Conservation (phyloP, 2,888 invertebrate genomes). For the Diploptera punctata region DNA sequence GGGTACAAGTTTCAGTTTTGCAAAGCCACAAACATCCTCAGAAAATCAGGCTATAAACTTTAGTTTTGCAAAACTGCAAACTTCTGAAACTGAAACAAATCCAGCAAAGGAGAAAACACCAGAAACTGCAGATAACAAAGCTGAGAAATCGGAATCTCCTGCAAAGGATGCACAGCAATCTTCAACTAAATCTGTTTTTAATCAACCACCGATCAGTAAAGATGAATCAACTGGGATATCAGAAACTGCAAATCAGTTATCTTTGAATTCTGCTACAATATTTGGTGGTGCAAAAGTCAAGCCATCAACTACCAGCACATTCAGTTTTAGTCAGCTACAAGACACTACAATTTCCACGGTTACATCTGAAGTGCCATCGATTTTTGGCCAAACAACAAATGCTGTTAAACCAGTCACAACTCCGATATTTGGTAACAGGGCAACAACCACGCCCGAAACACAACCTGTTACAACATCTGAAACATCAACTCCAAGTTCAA, state of each 20-base stretch:
- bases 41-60: too few species aligned
- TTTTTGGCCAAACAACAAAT: background rate
- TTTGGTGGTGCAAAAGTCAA: constrained; percentile 12
- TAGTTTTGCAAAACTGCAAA: too few species aligned
- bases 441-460: constrained; percentile 42
- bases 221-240: constrained; percentile 43
- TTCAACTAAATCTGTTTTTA: too few species aligned
- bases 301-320: constrained; percentile 8
- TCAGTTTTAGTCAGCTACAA: background rate
- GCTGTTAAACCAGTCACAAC: background rate
- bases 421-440: constrained; percentile 38
- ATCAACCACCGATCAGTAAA: constrained; percentile 42
- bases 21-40: too few species aligned
- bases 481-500: constrained; percentile 42
- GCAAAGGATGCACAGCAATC: background rate
- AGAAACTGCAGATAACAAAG: too few species aligned
- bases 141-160: background rate
- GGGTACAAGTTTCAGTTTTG: too few species aligned
- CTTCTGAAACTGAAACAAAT: too few species aligned
- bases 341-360: background rate
- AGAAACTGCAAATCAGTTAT: constrained; percentile 18
- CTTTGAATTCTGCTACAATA: background rate
- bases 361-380: background rate
- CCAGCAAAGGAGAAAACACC: too few species aligned
- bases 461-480: constrained; percentile 37